Conservation (phyloP, 2,113 vertebrate species). For the Gambusia affinis region DNA sequence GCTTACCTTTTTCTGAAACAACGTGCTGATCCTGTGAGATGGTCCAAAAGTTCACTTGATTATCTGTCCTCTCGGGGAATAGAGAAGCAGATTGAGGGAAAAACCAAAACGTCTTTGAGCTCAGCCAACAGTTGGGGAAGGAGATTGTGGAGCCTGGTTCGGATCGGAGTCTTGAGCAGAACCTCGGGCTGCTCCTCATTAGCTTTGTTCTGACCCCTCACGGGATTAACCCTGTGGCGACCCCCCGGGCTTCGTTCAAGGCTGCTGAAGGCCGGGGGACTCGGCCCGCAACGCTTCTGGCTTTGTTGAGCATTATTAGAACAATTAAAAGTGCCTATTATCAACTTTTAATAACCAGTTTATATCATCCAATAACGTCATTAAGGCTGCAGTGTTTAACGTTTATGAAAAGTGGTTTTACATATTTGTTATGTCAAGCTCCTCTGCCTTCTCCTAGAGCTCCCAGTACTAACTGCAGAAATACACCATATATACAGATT, state of each 20-base stretch:
- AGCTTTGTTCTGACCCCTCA: slow-evolving; percentile 30
- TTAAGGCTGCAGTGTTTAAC: too few species aligned
- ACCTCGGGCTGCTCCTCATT: slow-evolving; percentile 67
- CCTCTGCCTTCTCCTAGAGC: too few species aligned
- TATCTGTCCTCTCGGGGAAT: slow-evolving; percentile 4
- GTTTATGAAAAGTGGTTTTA: too few species aligned
- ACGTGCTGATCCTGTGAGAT: slow-evolving; percentile 5
- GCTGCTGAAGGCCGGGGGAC: slow-evolving; percentile 24
- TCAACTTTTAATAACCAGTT: not conserved
- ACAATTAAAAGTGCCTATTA: slow-evolving; percentile 2
- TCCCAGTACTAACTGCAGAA: too few species aligned
- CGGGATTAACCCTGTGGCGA: slow-evolving; percentile 58
- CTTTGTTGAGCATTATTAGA: slow-evolving; percentile 14
- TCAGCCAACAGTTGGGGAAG: slow-evolving; percentile 15
- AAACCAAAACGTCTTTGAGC: slow-evolving; percentile 34
- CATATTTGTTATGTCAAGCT: too few species aligned
- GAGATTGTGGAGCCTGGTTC: slow-evolving; percentile 35
- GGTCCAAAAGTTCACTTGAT: slow-evolving; percentile 9
- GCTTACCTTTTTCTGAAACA: slow-evolving; percentile 14
- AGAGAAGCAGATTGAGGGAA: not conserved
- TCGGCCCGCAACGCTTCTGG: slow-evolving; percentile 6
- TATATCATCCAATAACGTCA: not conserved
- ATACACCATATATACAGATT: too few species aligned
- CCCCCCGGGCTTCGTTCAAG: slow-evolving; percentile 53
- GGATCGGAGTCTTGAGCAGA: slow-evolving; percentile 45